Evolutionary conservation across 1,140 invertebrate genomes (phyloP).

Genomic region (Listronotus oregonensis): DNA sequence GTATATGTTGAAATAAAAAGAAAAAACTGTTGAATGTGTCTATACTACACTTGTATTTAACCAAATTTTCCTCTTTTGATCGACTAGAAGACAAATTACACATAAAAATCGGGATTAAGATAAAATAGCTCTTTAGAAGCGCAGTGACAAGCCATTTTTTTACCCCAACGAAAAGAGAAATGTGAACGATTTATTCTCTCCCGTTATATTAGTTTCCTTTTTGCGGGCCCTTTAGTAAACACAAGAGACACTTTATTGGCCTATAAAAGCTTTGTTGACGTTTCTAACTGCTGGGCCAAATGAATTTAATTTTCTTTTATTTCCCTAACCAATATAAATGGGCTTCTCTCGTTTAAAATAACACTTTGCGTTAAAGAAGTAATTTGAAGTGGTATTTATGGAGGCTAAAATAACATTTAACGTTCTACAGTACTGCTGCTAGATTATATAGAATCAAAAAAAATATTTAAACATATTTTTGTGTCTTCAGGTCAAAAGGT

Average conservation of each 20-base stretch:
- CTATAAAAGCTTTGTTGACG: conserved; percentile 32
- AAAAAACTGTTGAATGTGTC: background rate
- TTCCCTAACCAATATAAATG: conserved; percentile 23
- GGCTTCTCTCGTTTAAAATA: conserved; percentile 4
- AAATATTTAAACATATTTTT: too few species aligned
- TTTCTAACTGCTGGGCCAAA: conserved; percentile 26
- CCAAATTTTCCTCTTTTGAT: conserved; percentile 11
- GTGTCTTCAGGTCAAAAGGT: too few species aligned
- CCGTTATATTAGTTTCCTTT: conserved; percentile 27
- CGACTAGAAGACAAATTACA: conserved; percentile 20
- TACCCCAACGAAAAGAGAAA: conserved; percentile 7
- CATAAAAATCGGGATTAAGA: conserved; percentile 30
- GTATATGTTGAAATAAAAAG: too few species aligned
- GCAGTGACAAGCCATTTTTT: conserved; percentile 18
- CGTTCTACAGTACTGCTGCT: too few species aligned
- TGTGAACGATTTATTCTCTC: conserved; percentile 27
- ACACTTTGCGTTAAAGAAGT: too few species aligned
- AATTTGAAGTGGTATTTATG: too few species aligned
- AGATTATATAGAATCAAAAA: too few species aligned
- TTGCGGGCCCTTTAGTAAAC: conserved; percentile 31
- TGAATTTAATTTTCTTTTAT: conserved; percentile 37
- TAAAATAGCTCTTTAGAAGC: conserved; percentile 22
- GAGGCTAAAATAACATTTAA: too few species aligned
- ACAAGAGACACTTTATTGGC: conserved; percentile 36
- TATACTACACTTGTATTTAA: background rate